Conservation (phyloP, 2,888 invertebrate genomes). For the Leucozona laternaria region DNA sequence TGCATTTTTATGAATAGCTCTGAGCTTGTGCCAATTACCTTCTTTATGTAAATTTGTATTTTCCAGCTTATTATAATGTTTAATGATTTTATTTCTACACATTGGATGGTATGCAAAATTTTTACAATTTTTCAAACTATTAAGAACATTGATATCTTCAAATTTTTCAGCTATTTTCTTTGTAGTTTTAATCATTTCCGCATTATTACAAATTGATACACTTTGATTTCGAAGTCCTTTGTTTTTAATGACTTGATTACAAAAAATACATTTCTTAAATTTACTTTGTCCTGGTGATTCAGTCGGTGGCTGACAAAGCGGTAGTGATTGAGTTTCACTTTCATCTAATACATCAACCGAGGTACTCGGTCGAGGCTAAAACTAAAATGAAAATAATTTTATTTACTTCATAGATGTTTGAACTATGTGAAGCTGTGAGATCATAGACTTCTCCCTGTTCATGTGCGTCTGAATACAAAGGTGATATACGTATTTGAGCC, state of each 20-base stretch:
- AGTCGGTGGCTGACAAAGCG: not conserved
- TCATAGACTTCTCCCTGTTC: too few species aligned
- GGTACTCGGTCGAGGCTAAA: too few species aligned
- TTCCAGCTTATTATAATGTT: not conserved
- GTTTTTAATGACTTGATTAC: not conserved
- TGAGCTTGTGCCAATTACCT: conserved; percentile 29
- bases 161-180: conserved; percentile 5
- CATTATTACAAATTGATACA: not conserved
- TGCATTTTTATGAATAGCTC: conserved; percentile 35
- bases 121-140: conserved; percentile 25
- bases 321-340: not conserved
- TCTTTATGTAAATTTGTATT: not conserved
- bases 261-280: not conserved
- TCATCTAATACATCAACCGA: not conserved
- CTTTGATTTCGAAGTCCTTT: not conserved
- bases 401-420: too few species aligned
- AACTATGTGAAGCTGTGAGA: too few species aligned
- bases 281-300: not conserved
- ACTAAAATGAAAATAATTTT: too few species aligned
- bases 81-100: conserved; percentile 11
- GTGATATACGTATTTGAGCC: too few species aligned
- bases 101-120: conserved; percentile 33
- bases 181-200: not conserved
- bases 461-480: too few species aligned
- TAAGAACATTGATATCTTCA: conserved; percentile 1